Evolutionary conservation across 2,113 vertebrate genomes (phyloP), one percentile per base, ranked within the genome.

Genomic region (Rhipidura dahli): DNA sequence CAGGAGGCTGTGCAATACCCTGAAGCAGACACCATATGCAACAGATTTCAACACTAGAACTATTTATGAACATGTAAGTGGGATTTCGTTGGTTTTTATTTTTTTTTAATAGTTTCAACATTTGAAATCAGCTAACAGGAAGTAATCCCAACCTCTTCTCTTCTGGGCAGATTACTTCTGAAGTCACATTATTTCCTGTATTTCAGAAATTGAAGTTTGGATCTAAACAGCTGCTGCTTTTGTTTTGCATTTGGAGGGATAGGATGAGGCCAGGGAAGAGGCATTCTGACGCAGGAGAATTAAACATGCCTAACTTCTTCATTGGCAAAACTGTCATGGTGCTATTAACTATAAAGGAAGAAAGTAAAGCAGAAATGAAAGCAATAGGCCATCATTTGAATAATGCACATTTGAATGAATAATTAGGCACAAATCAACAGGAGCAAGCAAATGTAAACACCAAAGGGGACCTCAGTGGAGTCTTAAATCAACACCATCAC

Each of bases 341-440:
- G 27, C 8, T 93, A 68, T 63, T 93, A 80, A 63, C 54, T 30
- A 9, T 65, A 73, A 81, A 87, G 39, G 51, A 82, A 70, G 76
- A 65, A 93, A 66, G 50, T 12, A 89, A 81, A 87, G 45, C 51
- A 94, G 49, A 81, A 95, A 85, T 65, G 35, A 95, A 95, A 87
- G 73, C 86, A 96, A 78, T 61, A 91, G 90, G 78, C 53, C 53
- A 93, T 83, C 2, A 6, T 61, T 89, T 92, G 56, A 82, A 90
- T 94, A 93, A 89, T 59, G 70, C 50, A 87, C 60, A 51, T 91
- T 70, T 85, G 61, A 95, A 95, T 91, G 9, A 93, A 79, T 90
- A 94, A 85, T 83, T 77, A 82, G 66, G 16, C 51, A 73, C 33
- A 73, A 85, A 96, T 80, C 70, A 83, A 92, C 59, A 80, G 57